Conservation (phyloP, 2,797 vertebrate genomes). For the Astyanax mexicanus region DNA sequence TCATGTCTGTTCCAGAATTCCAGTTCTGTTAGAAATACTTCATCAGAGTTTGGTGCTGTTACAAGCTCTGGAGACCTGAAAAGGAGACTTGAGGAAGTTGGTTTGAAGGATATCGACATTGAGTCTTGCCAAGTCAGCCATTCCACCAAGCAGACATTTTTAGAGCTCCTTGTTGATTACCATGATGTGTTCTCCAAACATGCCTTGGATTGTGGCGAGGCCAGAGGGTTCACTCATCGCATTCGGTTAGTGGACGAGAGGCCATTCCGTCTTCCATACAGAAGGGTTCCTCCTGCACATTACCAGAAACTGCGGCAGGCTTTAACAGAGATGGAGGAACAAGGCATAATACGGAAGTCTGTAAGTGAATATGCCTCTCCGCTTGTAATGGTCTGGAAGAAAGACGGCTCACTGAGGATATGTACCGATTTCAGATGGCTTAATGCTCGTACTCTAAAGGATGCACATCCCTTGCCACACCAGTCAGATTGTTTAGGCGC, state of each 20-base stretch:
- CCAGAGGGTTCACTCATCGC: neutral
- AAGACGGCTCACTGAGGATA: slow-evolving; percentile 43
- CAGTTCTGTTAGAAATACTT: no score
- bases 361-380: slow-evolving; percentile 12
- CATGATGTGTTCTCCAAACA: no score
- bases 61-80: no score
- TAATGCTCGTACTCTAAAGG: slow-evolving; percentile 50
- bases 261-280: neutral
- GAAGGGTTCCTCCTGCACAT: no score
- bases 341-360: neutral
- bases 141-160: no score
- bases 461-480: slow-evolving; percentile 49
- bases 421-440: slow-evolving; percentile 57
- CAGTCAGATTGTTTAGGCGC: neutral
- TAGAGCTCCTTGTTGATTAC: no score
- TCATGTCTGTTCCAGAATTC: no score
- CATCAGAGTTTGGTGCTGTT: no score
- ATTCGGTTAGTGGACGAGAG: neutral
- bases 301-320: neutral
- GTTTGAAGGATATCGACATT: no score
- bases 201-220: no score
- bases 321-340: neutral
- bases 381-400: slow-evolving; percentile 54
- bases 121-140: no score
- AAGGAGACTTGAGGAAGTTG: no score